Evolutionary conservation across 1,140 invertebrate species (phyloP).

Genomic region (Hypsibius dujardini): DNA sequence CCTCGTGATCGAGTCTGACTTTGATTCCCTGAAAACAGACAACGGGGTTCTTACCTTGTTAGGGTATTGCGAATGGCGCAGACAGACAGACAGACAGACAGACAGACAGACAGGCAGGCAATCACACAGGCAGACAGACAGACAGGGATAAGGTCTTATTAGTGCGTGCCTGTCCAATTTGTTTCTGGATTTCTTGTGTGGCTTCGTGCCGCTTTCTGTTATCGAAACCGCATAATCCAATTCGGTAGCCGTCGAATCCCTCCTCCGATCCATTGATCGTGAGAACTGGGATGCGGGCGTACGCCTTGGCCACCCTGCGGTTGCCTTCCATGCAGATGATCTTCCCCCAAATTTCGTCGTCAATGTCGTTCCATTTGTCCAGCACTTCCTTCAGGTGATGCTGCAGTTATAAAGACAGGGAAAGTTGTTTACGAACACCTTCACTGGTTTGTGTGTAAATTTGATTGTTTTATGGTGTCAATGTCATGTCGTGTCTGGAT

Average conservation of each 20-base stretch:
- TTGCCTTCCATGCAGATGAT: constrained; percentile 84
- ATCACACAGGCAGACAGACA: background rate
- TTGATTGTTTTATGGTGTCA: too few relatives aligned
- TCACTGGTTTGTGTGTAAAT: too few relatives aligned
- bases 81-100: background rate
- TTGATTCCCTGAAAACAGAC: constrained; percentile 54
- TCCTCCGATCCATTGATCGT: constrained; percentile 83
- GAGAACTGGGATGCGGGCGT: constrained; percentile 72
- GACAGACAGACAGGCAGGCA: background rate
- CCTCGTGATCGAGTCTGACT: constrained; percentile 84
- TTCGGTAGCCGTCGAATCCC: constrained; percentile 81
- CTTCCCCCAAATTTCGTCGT: constrained; percentile 94
- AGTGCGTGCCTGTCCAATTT: constrained; percentile 61
- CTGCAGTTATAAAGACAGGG: constrained; percentile 36
- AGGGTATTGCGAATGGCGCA: background rate
- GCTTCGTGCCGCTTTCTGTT: constrained; percentile 79
- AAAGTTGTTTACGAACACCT: too few relatives aligned
- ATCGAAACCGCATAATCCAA: constrained; percentile 76
- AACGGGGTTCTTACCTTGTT: background rate
- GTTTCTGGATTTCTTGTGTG: constrained; percentile 72
- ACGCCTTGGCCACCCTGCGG: constrained; percentile 77
- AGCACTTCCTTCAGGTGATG: constrained; percentile 90
- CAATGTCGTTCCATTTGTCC: constrained; percentile 87
- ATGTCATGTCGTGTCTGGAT: too few relatives aligned
- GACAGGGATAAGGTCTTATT: background rate